A percentile compares a stretch with the other conserved stretches of the same genome.
These are phyloP conservation scores for Scylla paramamosain DNA, from an alignment of 1,140 invertebrate species.

Conservation along the genomic window DNA sequence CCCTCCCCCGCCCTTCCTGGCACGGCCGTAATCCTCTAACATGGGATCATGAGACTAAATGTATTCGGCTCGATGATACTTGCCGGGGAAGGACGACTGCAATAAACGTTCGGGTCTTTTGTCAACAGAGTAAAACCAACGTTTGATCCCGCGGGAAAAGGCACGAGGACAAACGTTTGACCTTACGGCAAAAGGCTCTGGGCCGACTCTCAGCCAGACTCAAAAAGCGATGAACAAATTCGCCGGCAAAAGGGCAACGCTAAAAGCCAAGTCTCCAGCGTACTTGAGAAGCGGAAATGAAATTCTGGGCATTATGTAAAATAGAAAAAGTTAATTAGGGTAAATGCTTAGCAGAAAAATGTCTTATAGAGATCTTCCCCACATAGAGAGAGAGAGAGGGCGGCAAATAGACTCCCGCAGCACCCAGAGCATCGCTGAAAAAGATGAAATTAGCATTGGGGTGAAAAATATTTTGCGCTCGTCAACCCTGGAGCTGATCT, in stretches of 20 bases:
- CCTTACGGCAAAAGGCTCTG: slow-evolving; percentile 32
- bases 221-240: slow-evolving; percentile 51
- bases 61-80: slow-evolving; percentile 54
- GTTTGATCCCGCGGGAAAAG: slow-evolving; percentile 59
- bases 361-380: slow-evolving; percentile 29
- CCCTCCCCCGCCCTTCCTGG: slow-evolving; percentile 29
- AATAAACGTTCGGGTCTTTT: slow-evolving; percentile 52
- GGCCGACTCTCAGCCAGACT: slow-evolving; percentile 17
- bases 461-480: neutral
- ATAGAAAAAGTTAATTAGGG: slow-evolving; percentile 31
- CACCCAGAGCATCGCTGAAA: neutral
- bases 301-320: slow-evolving; percentile 50
- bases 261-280: slow-evolving; percentile 39
- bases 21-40: slow-evolving; percentile 54
- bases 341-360: neutral
- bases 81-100: neutral
- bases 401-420: neutral
- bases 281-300: slow-evolving; percentile 38
- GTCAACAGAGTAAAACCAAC: slow-evolving; percentile 49
- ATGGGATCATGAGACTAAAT: slow-evolving; percentile 55
- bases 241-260: slow-evolving; percentile 22
- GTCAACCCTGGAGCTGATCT: neutral
- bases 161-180: slow-evolving; percentile 48
- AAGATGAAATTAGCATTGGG: neutral
- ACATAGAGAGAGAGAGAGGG: neutral